phyloP scores from a whole-genome alignment of 2,888 invertebrate species.

The Steromphala cineraria region DNA sequence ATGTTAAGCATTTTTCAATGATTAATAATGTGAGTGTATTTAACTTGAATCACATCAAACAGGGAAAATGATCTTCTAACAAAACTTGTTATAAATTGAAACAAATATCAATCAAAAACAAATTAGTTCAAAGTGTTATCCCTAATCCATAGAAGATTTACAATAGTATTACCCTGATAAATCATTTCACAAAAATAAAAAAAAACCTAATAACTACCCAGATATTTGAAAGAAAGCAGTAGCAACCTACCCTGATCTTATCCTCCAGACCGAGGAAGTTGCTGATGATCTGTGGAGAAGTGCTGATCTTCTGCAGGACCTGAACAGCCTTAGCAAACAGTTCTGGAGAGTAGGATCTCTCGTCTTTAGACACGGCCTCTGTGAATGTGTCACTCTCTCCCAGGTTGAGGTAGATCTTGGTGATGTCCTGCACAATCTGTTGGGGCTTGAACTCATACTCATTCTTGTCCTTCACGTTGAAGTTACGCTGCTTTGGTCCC shows the following conservation, averaged over 20 bases:
- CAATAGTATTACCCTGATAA: too few species aligned
- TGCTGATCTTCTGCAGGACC: constrained; percentile 85
- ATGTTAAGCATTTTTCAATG: too few species aligned
- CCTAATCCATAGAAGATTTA: too few species aligned
- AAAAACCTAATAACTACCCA: too few species aligned
- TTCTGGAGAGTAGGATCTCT: constrained; percentile 91
- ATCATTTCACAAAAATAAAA: too few species aligned
- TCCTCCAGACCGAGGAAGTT: constrained; percentile 85
- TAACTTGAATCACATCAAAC: too few species aligned
- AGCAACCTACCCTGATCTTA: constrained; percentile 78
- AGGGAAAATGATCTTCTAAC: too few species aligned
- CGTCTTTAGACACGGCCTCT: constrained; percentile 80
- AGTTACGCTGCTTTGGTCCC: constrained; percentile 88
- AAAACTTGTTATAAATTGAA: too few species aligned
- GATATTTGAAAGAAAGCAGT: neutral
- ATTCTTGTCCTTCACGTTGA: constrained; percentile 88
- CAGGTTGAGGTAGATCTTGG: constrained; percentile 92
- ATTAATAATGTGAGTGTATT: too few species aligned
- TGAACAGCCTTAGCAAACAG: constrained; percentile 88
- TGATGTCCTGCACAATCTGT: constrained; percentile 90
- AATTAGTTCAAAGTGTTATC: too few species aligned
- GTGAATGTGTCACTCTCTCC: constrained; percentile 76
- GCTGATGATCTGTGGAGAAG: constrained; percentile 84
- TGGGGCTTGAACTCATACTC: constrained; percentile 95
- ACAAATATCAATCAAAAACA: too few species aligned